Conservation (phyloP, 2,888 invertebrate genomes). For the Bombyx huttoni region DNA sequence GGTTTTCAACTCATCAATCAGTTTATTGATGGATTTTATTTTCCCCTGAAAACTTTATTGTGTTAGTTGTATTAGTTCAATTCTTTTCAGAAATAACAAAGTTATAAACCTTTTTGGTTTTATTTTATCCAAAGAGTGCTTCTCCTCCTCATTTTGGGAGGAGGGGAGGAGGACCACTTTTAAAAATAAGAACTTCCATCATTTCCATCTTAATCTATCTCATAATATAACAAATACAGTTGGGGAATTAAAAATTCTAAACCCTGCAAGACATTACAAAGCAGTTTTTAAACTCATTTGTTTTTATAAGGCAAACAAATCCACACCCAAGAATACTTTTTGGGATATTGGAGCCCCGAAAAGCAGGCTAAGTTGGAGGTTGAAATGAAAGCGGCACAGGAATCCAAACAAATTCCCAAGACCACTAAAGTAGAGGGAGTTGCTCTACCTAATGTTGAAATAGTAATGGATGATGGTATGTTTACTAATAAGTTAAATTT, state of each 20-base stretch:
- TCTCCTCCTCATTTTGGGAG: no score
- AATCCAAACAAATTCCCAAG: slow-evolving; percentile 69
- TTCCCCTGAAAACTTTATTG: no score
- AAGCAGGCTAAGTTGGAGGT: slow-evolving; percentile 73
- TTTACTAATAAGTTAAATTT: not conserved
- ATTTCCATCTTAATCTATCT: no score
- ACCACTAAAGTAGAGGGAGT: slow-evolving; percentile 89
- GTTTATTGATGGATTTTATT: not conserved
- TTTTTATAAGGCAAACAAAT: slow-evolving; percentile 75
- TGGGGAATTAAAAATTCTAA: no score
- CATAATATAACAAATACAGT: no score
- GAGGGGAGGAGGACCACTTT: no score
- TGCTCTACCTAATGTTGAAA: slow-evolving; percentile 88
- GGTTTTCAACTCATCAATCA: not conserved
- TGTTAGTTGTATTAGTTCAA: no score
- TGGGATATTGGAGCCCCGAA: slow-evolving; percentile 83
- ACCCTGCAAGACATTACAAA: not conserved
- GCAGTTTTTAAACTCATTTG: not conserved
- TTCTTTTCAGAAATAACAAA: no score
- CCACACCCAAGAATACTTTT: slow-evolving; percentile 86
- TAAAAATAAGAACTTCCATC: no score
- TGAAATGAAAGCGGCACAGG: slow-evolving; percentile 56
- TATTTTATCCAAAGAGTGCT: no score
- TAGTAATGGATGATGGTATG: slow-evolving; percentile 86
- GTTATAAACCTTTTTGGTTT: no score